phyloP scores from a whole-genome alignment of 2,113 vertebrate species.

The Indri indri region DNA sequence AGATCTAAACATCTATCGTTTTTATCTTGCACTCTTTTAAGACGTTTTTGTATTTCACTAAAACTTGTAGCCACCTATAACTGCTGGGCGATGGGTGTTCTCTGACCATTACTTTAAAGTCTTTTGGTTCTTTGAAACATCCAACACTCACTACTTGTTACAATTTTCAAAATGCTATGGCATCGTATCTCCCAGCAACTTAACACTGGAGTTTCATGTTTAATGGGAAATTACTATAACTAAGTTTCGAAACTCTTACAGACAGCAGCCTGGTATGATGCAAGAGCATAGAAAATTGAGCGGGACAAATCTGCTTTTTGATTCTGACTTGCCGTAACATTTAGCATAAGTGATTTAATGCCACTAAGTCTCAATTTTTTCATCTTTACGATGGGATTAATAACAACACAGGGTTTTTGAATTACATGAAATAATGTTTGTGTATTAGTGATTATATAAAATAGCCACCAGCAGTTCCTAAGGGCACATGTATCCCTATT shows the following conservation, averaged over 20 bases:
- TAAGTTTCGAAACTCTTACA: not conserved
- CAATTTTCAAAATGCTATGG: conserved; percentile 4
- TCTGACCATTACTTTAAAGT: not conserved
- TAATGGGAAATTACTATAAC: not conserved
- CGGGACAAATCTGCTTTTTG: not conserved
- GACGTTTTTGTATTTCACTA: not conserved
- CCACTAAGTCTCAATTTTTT: not conserved
- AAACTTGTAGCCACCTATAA: not conserved
- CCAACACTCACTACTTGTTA: not conserved
- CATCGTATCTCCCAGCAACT: not conserved
- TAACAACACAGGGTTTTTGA: not conserved
- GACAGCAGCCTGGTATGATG: not conserved
- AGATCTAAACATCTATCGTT: not conserved
- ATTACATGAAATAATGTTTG: not conserved
- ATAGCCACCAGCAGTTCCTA: not conserved
- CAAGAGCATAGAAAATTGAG: not conserved
- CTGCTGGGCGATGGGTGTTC: not conserved
- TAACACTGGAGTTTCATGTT: not conserved
- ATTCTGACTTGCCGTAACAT: not conserved
- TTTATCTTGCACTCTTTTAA: not conserved
- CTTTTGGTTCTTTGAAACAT: not conserved
- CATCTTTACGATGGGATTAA: not conserved
- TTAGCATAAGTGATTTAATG: not conserved
- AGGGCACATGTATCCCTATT: not conserved
- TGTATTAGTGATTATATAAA: not conserved